A percentile compares a stretch with the other conserved stretches of the same genome.
phyloP scores from a whole-genome alignment of 2,888 invertebrate genomes.

The Drosophila austrosaltans region DNA sequence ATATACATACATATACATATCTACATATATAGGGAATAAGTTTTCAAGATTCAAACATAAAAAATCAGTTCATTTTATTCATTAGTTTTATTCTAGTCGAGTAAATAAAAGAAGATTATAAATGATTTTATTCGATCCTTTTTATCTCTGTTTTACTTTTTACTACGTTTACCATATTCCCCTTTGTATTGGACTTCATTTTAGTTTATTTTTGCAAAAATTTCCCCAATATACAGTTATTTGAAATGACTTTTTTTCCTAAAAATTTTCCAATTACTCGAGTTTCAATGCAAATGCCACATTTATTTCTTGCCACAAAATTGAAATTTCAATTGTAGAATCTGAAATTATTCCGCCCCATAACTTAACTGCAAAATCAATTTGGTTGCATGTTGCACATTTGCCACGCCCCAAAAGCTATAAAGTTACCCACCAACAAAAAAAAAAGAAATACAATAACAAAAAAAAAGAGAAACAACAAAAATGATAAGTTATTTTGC shows the following conservation, averaged over 20 bases:
- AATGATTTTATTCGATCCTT: too few relatives aligned
- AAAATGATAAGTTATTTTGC: slow-evolving; percentile 35
- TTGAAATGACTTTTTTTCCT: neutral
- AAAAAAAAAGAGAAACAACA: slow-evolving; percentile 20
- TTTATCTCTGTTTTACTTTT: too few relatives aligned
- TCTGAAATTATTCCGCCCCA: slow-evolving; percentile 32
- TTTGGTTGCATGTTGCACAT: slow-evolving; percentile 47
- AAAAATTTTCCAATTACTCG: neutral
- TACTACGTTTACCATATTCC: too few relatives aligned
- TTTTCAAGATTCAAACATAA: too few relatives aligned
- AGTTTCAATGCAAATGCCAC: slow-evolving; percentile 2
- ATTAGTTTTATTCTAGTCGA: too few relatives aligned
- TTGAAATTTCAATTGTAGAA: slow-evolving; percentile 19
- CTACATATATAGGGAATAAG: too few relatives aligned
- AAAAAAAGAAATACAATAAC: slow-evolving; percentile 10
- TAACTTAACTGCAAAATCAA: slow-evolving; percentile 39
- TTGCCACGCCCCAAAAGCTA: slow-evolving; percentile 28
- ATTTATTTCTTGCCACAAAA: slow-evolving; percentile 21
- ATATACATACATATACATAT: too few relatives aligned
- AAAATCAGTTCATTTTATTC: too few relatives aligned
- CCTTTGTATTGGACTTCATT: too few relatives aligned
- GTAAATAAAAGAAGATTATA: too few relatives aligned
- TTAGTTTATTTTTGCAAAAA: neutral
- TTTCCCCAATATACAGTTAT: neutral
- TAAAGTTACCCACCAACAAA: slow-evolving; percentile 6